phyloP scores from a whole-genome alignment of 2,888 invertebrate genomes.

The Fragum sueziense region DNA sequence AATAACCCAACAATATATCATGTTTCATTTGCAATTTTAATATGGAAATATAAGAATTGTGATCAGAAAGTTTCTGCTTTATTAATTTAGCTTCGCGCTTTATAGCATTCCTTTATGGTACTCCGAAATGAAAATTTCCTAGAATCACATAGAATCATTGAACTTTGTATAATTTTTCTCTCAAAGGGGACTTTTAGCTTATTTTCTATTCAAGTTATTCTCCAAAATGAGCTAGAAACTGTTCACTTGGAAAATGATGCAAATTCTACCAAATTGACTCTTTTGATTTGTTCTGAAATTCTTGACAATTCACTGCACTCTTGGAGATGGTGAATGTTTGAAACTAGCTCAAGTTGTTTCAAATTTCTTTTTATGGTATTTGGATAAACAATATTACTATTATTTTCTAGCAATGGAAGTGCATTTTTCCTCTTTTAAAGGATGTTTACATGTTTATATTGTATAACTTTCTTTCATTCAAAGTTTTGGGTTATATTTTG shows the following conservation, averaged over 20 bases:
- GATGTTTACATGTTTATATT: no score
- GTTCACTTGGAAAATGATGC: neutral
- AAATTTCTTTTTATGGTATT: no score
- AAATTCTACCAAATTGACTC: neutral
- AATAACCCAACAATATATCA: neutral
- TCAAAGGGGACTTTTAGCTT: neutral
- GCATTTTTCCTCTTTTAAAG: no score
- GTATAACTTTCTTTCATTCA: no score
- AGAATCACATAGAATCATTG: neutral
- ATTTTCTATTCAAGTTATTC: neutral
- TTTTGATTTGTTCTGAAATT: neutral
- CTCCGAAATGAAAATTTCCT: neutral
- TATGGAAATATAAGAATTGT: conserved; percentile 12
- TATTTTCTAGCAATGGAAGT: no score
- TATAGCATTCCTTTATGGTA: neutral
- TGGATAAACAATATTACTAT: no score
- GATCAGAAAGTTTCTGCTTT: neutral
- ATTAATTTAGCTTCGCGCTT: neutral
- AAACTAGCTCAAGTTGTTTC: no score
- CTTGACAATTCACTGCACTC: no score
- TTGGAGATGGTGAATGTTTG: no score
- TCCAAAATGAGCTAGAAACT: neutral
- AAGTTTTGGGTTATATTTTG: no score
- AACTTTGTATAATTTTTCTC: neutral
- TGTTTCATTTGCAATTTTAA: conserved; percentile 15